Conservation (phyloP, 1,140 invertebrate species). For the Procambarus virginalis region DNA sequence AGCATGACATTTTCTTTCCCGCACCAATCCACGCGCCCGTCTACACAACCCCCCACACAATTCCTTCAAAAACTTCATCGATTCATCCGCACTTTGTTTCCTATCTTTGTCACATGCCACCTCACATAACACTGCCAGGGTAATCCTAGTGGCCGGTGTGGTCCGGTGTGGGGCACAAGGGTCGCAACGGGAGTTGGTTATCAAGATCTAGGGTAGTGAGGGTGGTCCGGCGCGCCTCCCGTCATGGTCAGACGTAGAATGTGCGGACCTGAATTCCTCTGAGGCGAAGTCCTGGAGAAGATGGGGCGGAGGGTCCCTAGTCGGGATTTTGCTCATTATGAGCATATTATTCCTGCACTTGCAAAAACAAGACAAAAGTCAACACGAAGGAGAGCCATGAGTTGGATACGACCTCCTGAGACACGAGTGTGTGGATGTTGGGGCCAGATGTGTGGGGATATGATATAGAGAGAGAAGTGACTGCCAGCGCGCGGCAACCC, state of each 20-base stretch:
- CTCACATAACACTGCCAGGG: not conserved
- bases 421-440: too few relatives aligned
- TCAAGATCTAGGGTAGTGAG: not conserved
- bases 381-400: too few relatives aligned
- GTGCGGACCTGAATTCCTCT: conserved; percentile 60
- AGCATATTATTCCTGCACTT: not conserved
- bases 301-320: conserved; percentile 10
- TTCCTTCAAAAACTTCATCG: conserved; percentile 6
- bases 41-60: not conserved
- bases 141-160: not conserved
- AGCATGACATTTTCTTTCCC: conserved; percentile 40
- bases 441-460: too few relatives aligned
- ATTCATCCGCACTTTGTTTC: not conserved
- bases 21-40: not conserved
- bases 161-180: not conserved
- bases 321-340: not conserved
- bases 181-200: not conserved
- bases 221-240: not conserved
- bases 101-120: not conserved
- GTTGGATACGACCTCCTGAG: too few relatives aligned
- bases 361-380: too few relatives aligned
- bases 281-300: conserved; percentile 49
- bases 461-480: too few relatives aligned
- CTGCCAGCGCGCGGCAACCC: not conserved
- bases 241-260: conserved; percentile 51